Percentiles rank a stretch among this genome's conserved stretches.
Conservation (phyloP, 1,140 invertebrate species). For the Meloidogyne hapla region DNA sequence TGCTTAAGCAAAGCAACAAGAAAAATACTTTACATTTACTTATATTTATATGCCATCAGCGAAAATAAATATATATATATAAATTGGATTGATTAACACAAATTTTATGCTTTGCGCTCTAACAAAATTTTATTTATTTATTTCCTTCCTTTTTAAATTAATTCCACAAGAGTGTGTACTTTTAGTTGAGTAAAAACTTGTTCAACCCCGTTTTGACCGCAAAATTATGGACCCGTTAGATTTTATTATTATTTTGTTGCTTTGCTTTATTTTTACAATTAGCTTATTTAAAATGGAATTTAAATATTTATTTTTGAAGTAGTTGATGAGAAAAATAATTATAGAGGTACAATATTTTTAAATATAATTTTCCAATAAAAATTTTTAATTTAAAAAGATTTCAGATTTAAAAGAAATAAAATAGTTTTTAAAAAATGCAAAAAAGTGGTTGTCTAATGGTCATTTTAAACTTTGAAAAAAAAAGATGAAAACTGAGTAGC, state of each 20-base stretch:
- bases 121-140: background rate
- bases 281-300: background rate
- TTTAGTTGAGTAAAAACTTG: background rate
- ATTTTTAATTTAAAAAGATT: background rate
- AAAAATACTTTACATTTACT: background rate
- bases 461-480: background rate
- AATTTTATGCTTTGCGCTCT: background rate
- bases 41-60: background rate
- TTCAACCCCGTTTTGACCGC: background rate
- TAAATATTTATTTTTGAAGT: background rate
- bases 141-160: background rate
- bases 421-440: background rate
- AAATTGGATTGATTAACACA: constrained; percentile 1
- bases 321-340: too few species aligned
- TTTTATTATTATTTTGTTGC: background rate
- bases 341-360: background rate
- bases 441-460: background rate
- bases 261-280: background rate
- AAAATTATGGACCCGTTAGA: too few species aligned
- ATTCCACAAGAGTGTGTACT: background rate
- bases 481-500: background rate
- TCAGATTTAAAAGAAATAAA: constrained; percentile 1
- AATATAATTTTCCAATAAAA: background rate
- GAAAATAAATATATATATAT: background rate
- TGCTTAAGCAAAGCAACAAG: too few species aligned